Conservation (phyloP, 2,113 vertebrate species). For the Delphinus delphis region DNA sequence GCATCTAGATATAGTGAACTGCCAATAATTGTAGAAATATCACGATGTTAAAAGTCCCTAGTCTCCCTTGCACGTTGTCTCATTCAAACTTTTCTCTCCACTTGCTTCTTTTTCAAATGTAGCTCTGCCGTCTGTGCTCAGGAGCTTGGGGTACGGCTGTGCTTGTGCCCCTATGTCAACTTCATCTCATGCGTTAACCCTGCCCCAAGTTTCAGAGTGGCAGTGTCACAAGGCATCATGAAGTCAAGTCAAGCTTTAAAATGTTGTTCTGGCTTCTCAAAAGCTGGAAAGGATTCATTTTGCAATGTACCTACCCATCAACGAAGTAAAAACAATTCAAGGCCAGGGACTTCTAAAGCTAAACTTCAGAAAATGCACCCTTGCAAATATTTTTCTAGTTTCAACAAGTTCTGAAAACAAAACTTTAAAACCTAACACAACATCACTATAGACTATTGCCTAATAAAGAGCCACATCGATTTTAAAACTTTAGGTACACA, state of each 20-base stretch:
- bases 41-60: not conserved
- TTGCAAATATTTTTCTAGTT: not conserved
- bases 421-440: constrained; percentile 38
- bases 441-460: constrained; percentile 31
- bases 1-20: not conserved
- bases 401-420: constrained; percentile 40
- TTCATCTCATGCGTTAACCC: not conserved
- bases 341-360: not conserved
- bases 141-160: not conserved
- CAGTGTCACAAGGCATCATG: not conserved
- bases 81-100: constrained; percentile 12
- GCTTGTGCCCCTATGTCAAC: not conserved
- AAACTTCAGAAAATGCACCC: constrained; percentile 2
- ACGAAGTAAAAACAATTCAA: constrained; percentile 48
- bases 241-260: constrained; percentile 29
- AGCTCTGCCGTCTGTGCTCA: not conserved
- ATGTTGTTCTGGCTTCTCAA: not conserved
- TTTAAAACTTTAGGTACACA: constrained; percentile 80
- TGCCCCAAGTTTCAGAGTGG: not conserved
- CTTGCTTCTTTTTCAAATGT: not conserved
- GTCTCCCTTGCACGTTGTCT: not conserved
- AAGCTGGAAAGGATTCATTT: not conserved
- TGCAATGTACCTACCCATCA: not conserved
- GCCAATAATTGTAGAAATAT: not conserved
- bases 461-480: constrained; percentile 72